phyloP scores from a whole-genome alignment of 2,797 vertebrate genomes.

The Cryptoblepharus egeriae region DNA sequence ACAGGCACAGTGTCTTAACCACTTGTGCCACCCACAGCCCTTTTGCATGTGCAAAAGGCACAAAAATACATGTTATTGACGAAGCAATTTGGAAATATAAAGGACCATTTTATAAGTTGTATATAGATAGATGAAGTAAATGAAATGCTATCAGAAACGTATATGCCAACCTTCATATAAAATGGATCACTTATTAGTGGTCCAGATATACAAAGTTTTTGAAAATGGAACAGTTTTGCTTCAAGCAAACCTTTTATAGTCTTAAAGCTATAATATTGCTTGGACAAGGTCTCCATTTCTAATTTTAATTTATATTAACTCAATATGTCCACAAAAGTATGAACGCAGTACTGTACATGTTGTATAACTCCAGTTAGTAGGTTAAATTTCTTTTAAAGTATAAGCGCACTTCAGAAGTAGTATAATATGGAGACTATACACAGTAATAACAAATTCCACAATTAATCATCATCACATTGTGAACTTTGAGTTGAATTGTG shows the following conservation, averaged over 20 bases:
- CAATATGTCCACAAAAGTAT: not conserved
- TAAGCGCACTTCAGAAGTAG: too few relatives aligned
- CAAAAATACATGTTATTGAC: not conserved
- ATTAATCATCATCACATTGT: too few relatives aligned
- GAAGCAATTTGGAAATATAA: not conserved
- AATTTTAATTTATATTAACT: not conserved
- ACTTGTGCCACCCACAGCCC: too few relatives aligned
- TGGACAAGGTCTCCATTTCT: not conserved
- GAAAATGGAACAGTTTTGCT: not conserved
- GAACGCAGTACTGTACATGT: too few relatives aligned
- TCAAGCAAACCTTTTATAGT: not conserved
- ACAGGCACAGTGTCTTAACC: too few relatives aligned
- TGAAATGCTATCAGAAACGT: not conserved
- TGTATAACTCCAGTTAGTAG: not conserved
- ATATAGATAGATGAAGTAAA: not conserved
- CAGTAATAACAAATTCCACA: too few relatives aligned
- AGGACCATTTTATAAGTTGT: not conserved
- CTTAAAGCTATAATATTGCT: not conserved
- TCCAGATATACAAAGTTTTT: not conserved
- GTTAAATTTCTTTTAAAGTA: not conserved
- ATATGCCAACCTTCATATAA: too few relatives aligned
- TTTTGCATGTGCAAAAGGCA: too few relatives aligned
- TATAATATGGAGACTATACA: too few relatives aligned
- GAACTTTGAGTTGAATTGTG: too few relatives aligned
- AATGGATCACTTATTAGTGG: too few relatives aligned